These are phyloP conservation scores for Drosophila neotestacea DNA, from an alignment of 2,888 invertebrate genomes.

Conservation along the genomic window DNA sequence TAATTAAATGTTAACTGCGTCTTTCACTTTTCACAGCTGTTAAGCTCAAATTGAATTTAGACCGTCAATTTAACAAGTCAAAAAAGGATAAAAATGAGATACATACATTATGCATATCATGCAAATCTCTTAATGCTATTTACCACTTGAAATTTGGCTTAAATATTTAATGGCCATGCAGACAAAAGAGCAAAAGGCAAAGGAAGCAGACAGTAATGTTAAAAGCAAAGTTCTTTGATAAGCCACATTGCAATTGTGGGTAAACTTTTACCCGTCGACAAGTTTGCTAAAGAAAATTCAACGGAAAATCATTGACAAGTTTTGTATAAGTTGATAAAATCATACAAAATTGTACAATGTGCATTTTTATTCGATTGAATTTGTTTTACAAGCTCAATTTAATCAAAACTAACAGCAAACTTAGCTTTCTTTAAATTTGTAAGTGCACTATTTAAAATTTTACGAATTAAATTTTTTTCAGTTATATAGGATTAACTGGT, in stretches of 20 bases:
- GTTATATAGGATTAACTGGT: too few relatives aligned
- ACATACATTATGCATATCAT: conserved; percentile 70
- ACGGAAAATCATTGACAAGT: conserved; percentile 5
- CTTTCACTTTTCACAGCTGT: conserved; percentile 21
- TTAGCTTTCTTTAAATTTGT: background rate
- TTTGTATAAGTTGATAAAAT: background rate
- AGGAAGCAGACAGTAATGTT: conserved; percentile 3
- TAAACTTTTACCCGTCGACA: conserved; percentile 11
- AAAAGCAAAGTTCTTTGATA: conserved; percentile 20
- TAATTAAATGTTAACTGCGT: conserved; percentile 30
- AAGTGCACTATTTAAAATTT: too few relatives aligned
- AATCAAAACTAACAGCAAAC: conserved; percentile 3
- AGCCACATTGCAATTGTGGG: conserved; percentile 31
- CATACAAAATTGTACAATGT: background rate
- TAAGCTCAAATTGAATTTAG: conserved; percentile 22
- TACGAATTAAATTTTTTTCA: too few relatives aligned
- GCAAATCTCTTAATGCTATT: conserved; percentile 73
- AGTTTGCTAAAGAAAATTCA: conserved; percentile 9
- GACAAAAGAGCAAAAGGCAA: background rate
- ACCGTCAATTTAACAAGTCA: conserved; percentile 7
- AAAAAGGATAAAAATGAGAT: conserved; percentile 4
- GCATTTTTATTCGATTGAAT: conserved; percentile 6
- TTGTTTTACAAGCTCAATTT: conserved; percentile 1
- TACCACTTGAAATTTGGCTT: conserved; percentile 65
- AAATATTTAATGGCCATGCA: conserved; percentile 54